Evolutionary conservation across 2,888 invertebrate species (phyloP), one percentile per base, ranked within the genome.

Genomic region (Leptinotarsa haldemani): DNA sequence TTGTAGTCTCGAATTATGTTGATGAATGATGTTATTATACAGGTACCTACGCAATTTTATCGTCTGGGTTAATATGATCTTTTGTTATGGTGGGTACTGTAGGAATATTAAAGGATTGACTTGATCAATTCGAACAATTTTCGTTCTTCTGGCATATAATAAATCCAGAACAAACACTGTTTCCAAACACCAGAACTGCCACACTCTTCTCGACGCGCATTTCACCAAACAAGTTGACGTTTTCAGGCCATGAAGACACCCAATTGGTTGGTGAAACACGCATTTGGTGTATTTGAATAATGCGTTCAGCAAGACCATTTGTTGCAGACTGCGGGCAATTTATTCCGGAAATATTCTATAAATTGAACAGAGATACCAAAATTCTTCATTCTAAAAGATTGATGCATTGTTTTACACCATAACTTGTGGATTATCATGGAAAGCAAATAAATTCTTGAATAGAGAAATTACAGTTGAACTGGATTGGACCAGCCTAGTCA

Each of bases 301-400:
- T 66, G 48, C 66, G 22, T 50, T 66, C 66, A 20, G 66, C 66
- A 52, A 66, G 52, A 13, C 48, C 50, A 20, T 52, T 22, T 12
- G n/a, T 52, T 47, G 22, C 65, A 25, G 50, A 22, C 18, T 52
- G 16, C 30, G 1, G 66, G 66, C 52, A 12, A 48, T 66, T 16
- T 1, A 50, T 66, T 66, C 25, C 22, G 66, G n/a, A 66, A 66
- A 25, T n/a, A 52, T 50, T 48, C 66, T 22, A 48, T 48, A 25
- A 25, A 4, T 25, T 25, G 25, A 25, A 25, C 25, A 25, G 25
- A 25, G 4, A 15, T 7, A 22, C 52, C n/a, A 7, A 18, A 66
- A 66, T 25, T 66, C 52, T 25, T 5, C 48, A 66, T 50, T 66
- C 46, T 47, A 3, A 50, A 66, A 22, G 9, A 63, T 63, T 53